Percentiles rank a stretch among this genome's conserved stretches.
These are phyloP conservation scores for Leptocoma aspasia DNA, from an alignment of 2,113 vertebrate genomes.

Conservation along the genomic window DNA sequence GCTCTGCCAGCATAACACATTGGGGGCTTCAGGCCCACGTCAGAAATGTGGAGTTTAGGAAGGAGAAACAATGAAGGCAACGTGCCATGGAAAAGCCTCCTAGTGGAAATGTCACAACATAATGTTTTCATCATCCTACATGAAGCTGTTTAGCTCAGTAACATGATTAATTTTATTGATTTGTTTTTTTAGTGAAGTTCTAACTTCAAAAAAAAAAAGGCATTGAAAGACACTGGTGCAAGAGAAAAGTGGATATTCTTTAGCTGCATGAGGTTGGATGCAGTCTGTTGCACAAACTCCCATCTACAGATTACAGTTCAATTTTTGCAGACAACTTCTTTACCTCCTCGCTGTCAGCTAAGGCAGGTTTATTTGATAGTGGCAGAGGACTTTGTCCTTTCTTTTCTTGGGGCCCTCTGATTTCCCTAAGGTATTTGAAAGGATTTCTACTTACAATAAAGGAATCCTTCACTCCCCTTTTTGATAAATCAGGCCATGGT, in stretches of 20 bases:
- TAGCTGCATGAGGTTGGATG: neutral
- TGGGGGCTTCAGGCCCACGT: neutral
- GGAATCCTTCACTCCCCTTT: neutral
- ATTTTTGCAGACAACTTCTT: neutral
- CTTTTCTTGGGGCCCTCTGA: neutral
- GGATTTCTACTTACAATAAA: neutral
- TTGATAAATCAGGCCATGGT: neutral
- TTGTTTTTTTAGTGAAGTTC: neutral
- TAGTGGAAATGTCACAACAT: neutral
- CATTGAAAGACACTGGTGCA: neutral
- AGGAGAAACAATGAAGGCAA: neutral
- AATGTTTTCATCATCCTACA: neutral
- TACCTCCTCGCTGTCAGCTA: neutral
- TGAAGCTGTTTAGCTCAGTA: neutral
- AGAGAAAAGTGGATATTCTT: neutral
- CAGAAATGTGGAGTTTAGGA: neutral
- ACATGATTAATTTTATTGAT: neutral
- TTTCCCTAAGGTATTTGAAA: neutral
- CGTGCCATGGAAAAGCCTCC: neutral
- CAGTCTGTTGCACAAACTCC: neutral
- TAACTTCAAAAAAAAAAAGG: neutral
- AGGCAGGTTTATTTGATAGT: neutral
- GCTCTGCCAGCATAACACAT: neutral
- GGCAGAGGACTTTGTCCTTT: neutral
- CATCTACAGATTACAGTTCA: neutral